Conservation (phyloP, 2,888 invertebrate species). For the Pseudococcus jackbeardsleyi region DNA sequence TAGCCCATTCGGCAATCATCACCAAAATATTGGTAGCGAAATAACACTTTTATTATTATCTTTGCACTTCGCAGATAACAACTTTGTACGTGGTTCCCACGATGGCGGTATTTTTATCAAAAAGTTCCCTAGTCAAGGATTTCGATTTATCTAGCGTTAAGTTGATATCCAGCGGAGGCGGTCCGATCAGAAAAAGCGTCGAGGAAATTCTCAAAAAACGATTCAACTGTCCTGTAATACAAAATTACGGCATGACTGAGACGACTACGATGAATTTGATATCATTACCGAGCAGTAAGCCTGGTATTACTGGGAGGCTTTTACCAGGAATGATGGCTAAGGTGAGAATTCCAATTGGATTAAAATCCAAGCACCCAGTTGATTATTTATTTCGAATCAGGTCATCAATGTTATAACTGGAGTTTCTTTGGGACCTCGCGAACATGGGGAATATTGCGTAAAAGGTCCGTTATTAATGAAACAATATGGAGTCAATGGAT, state of each 20-base stretch:
- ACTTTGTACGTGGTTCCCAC: slow-evolving; percentile 83
- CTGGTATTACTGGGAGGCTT: slow-evolving; percentile 67
- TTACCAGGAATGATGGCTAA: slow-evolving; percentile 67
- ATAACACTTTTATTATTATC: neutral
- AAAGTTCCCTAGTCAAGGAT: slow-evolving; percentile 71
- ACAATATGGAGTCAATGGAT: slow-evolving; percentile 82
- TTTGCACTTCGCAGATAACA: slow-evolving; percentile 68
- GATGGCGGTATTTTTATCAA: slow-evolving; percentile 79
- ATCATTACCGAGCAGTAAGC: slow-evolving; percentile 42
- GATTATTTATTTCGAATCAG: slow-evolving; percentile 61
- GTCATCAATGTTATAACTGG: slow-evolving; percentile 70
- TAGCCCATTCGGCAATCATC: neutral
- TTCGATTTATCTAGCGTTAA: slow-evolving; percentile 71
- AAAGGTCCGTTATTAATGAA: slow-evolving; percentile 86
- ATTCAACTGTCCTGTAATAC: slow-evolving; percentile 60
- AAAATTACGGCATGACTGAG: slow-evolving; percentile 67
- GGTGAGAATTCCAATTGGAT: slow-evolving; percentile 63
- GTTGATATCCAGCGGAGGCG: slow-evolving; percentile 71
- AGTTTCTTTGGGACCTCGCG: slow-evolving; percentile 75
- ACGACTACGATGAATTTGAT: slow-evolving; percentile 52
- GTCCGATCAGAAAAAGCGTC: slow-evolving; percentile 70
- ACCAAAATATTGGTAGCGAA: no score
- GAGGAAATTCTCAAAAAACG: slow-evolving; percentile 60
- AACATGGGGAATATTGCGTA: slow-evolving; percentile 87
- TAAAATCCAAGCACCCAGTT: neutral